phyloP scores from a whole-genome alignment of 2,113 vertebrate genomes.

The Ardeotis arabs region DNA sequence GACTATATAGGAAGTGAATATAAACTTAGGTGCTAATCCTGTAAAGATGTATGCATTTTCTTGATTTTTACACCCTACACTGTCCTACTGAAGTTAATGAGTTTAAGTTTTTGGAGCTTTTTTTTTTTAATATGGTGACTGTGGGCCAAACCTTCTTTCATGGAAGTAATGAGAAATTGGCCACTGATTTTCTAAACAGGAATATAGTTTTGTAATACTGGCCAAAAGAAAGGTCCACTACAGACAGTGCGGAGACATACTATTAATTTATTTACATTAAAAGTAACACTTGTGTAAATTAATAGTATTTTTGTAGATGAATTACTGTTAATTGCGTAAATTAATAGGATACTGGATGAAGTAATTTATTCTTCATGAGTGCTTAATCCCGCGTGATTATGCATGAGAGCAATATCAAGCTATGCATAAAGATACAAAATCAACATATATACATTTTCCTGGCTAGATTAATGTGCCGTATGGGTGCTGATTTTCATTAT shows the following conservation, averaged over 20 bases:
- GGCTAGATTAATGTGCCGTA: background rate
- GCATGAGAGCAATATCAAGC: background rate
- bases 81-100: background rate
- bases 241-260: background rate
- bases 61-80: background rate
- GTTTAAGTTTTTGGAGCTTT: background rate
- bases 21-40: background rate
- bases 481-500: background rate
- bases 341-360: background rate
- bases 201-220: background rate
- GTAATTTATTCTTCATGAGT: background rate
- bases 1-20: background rate
- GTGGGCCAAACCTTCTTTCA: background rate
- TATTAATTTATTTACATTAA: background rate
- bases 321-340: background rate
- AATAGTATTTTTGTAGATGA: background rate
- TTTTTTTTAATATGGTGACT: background rate
- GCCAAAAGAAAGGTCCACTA: background rate
- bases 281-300: background rate
- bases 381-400: background rate
- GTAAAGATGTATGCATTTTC: background rate
- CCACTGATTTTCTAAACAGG: background rate
- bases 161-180: background rate
- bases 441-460: background rate
- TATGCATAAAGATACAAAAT: background rate